A percentile compares a stretch with the other conserved stretches of the same genome.
phyloP scores from a whole-genome alignment of 1,140 invertebrate genomes.

The Protaetia brevitarsis region DNA sequence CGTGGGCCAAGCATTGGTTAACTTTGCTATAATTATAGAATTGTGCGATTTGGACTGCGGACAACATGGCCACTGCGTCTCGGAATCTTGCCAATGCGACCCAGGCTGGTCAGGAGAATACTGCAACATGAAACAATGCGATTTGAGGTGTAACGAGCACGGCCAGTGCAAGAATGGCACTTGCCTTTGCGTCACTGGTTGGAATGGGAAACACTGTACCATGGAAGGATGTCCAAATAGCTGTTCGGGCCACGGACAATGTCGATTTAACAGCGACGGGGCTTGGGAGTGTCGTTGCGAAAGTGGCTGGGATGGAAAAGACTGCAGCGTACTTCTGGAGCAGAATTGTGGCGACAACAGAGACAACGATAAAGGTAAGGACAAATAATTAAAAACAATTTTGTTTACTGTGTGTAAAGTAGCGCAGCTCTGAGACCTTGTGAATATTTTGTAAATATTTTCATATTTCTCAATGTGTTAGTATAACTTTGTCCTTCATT shows the following conservation, averaged over 20 bases:
- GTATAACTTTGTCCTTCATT: no score
- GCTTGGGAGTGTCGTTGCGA: slow-evolving; percentile 93
- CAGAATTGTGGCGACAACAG: slow-evolving; percentile 86
- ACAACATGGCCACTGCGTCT: slow-evolving; percentile 85
- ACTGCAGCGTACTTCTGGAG: slow-evolving; percentile 88
- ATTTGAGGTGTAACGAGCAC: slow-evolving; percentile 88
- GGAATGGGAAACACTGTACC: slow-evolving; percentile 96
- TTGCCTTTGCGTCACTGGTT: slow-evolving; percentile 94
- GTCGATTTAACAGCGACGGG: slow-evolving; percentile 72
- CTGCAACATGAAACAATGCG: slow-evolving; percentile 87
- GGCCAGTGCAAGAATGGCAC: slow-evolving; percentile 97
- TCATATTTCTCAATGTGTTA: no score
- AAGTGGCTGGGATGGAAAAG: slow-evolving; percentile 88
- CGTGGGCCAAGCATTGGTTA: background rate
- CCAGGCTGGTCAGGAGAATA: slow-evolving; percentile 86
- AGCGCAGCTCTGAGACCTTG: no score
- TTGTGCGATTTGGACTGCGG: slow-evolving; percentile 91
- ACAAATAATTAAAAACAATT: background rate
- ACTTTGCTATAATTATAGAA: slow-evolving; percentile 59
- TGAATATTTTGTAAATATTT: no score
- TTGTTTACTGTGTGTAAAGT: no score
- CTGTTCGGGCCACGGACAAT: slow-evolving; percentile 88
- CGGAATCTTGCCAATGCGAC: slow-evolving; percentile 86
- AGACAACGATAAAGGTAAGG: slow-evolving; percentile 95
- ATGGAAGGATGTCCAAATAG: slow-evolving; percentile 89